Conservation (phyloP, 2,888 invertebrate genomes). For the Odontomyia ornata region DNA sequence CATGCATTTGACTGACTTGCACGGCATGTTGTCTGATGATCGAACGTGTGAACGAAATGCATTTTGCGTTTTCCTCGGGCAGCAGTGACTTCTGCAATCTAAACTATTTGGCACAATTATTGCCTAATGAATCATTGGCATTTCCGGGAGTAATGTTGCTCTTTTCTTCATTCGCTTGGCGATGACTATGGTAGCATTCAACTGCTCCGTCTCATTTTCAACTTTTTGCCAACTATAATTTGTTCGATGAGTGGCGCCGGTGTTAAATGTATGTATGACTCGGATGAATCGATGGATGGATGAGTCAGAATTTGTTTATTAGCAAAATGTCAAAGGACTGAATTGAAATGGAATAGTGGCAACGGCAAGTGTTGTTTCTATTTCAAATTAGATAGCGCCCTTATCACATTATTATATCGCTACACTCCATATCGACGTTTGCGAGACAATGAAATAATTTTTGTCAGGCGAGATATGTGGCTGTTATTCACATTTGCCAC, state of each 20-base stretch:
- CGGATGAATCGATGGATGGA: neutral
- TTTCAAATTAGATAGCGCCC: constrained; percentile 21
- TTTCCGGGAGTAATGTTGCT: constrained; percentile 28
- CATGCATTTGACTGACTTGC: too few species aligned
- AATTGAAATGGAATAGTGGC: neutral
- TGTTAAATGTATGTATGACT: constrained; percentile 7
- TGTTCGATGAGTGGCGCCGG: neutral
- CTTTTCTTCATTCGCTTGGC: neutral
- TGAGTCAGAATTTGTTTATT: constrained; percentile 37
- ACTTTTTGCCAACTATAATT: neutral
- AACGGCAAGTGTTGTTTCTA: constrained; percentile 19
- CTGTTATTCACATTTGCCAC: neutral
- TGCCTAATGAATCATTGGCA: constrained; percentile 31
- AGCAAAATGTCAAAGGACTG: constrained; percentile 25
- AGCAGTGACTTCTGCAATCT: constrained; percentile 32
- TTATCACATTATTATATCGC: constrained; percentile 17
- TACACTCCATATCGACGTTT: neutral
- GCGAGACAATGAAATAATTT: constrained; percentile 14
- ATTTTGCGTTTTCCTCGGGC: constrained; percentile 10
- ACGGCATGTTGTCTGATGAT: neutral
- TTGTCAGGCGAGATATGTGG: neutral
- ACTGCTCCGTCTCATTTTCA: neutral
- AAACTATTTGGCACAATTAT: constrained; percentile 35
- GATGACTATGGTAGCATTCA: neutral
- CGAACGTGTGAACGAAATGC: constrained; percentile 24